Percentiles rank a stretch among this genome's conserved stretches.
Evolutionary conservation across 1,140 invertebrate genomes (phyloP).

Genomic region (Pantala flavescens): DNA sequence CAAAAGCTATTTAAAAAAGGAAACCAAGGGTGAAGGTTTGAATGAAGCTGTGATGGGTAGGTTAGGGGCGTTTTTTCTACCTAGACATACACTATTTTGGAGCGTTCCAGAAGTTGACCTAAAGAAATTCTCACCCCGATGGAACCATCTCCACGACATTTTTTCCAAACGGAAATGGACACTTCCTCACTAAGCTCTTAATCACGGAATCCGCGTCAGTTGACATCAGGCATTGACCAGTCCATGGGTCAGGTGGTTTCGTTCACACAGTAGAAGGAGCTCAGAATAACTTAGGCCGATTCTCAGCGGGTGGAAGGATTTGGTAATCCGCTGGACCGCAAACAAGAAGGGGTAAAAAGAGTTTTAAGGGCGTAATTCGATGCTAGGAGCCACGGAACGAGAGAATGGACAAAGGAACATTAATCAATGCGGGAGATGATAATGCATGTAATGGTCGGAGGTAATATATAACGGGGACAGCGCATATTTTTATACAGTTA

Average conservation of each 20-base stretch:
- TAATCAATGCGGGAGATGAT: no score
- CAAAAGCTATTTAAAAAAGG: no score
- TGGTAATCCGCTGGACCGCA: neutral
- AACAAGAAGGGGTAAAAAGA: neutral
- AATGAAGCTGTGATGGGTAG: no score
- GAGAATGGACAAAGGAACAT: no score
- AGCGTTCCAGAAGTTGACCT: neutral
- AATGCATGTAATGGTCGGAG: no score
- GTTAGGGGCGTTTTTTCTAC: no score
- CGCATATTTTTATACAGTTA: no score
- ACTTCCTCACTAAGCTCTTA: conserved; percentile 2
- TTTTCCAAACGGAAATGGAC: conserved; percentile 1
- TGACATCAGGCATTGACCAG: conserved; percentile 7
- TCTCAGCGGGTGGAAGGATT: neutral
- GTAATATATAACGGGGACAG: no score
- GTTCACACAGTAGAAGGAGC: neutral
- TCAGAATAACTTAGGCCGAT: neutral
- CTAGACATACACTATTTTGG: no score
- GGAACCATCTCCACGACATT: neutral
- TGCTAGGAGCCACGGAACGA: no score
- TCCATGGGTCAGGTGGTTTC: neutral
- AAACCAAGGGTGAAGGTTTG: no score
- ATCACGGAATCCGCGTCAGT: neutral
- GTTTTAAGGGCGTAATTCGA: no score
- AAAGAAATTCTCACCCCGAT: neutral